Base-by-base conservation (phyloP, 2,797 vertebrate genomes). In the Miichthys miiuy region DNA sequence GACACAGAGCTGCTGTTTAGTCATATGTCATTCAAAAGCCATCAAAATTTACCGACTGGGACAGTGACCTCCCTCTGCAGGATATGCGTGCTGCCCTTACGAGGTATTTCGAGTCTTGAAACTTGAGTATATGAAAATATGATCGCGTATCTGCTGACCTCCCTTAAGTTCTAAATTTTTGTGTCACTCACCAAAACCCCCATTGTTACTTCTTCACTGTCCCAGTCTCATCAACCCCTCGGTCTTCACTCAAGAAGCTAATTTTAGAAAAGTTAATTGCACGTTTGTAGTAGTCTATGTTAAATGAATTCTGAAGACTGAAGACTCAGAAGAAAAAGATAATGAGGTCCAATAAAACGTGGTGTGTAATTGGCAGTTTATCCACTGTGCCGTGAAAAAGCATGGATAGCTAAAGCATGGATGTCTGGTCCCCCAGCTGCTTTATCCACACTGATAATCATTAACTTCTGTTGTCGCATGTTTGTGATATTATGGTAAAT, bases 261-360 rank as follows among this genome's bases (percentile, higher is more conserved):
- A 84, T 86, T 84, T 89, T 84, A 85, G 80, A 80, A 61, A 83
- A 87, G 77, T 75, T 86, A 88, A 89, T 88, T 91, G 81, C 82
- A 86, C 82, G 73, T 79, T 58, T 80, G 74, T 78, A 70, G 69
- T 21, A 79, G 76, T 77, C 77, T 75, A 77, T 82, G 72, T 82
- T 70, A 83, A 89, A 84, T 77, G 63, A n/a, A 58, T 68, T 83
- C 70, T 73, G 70, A 83, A 72, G 41, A 70, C 80, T 82, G 38
- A 38, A 34, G 34, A 8, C 34, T 34, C 34, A 34, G 34, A 34
- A 20, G 51, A 58, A 64, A 76, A 77, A 78, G 75, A 82, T 87
- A 81, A 83, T 84, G 79, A 87, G 68, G 75, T 88, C 74, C 68
- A 69, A 82, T 77, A 79, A 87, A 87, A 82, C 11, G 27, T 13